Evolutionary conservation across 2,888 invertebrate genomes (phyloP), one percentile per base, ranked within the genome.

Genomic region (Hofmannophila pseudospretella): DNA sequence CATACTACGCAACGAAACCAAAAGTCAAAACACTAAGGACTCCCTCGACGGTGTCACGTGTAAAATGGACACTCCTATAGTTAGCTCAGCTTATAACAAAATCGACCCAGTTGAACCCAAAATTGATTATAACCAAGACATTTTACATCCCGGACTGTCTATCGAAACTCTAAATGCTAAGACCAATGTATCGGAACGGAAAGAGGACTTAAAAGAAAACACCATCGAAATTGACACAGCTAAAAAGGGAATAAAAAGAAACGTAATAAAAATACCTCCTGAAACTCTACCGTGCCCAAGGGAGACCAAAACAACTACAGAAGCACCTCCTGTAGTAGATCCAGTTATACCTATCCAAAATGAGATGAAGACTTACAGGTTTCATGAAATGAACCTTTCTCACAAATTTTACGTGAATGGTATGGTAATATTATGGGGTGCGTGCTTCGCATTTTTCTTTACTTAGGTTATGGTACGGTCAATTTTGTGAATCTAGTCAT

Each of bases 21-120:
- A 90, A 69, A 93, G 92, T 67, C 86, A 88, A 51, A 89, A 90
- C 57, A 89, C 94, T 47, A 90, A 89, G 51, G 89, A 90, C 51
- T 90, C 91, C 20, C 81, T 95, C 34, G 93, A 93, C 55, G 89
- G 91, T 42, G 88, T 94, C 49, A 91, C 90, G 40, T 95, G 94
- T 72, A 89, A 89, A 67, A 85, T 92, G 73, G 92, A 90, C 57
- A 70, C 84, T 1, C 77, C 80, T 0, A 78, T 84, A 32, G 74
- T 84, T 14, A 84, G 80, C 49, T 82, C 85, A 1, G 82, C 85
- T 30, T 84, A 85, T 58, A 85, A 81, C 54, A 84, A 85, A 64
- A 81, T 82, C 5, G 70, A 71, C 20, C 44, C 69, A 0, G 55
- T 59, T 7, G 68, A 76, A 10, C 66, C 65, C 38, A 75, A 75